Base-by-base conservation (phyloP, 2,797 vertebrate species). In the Peromyscus nudipes region DNA sequence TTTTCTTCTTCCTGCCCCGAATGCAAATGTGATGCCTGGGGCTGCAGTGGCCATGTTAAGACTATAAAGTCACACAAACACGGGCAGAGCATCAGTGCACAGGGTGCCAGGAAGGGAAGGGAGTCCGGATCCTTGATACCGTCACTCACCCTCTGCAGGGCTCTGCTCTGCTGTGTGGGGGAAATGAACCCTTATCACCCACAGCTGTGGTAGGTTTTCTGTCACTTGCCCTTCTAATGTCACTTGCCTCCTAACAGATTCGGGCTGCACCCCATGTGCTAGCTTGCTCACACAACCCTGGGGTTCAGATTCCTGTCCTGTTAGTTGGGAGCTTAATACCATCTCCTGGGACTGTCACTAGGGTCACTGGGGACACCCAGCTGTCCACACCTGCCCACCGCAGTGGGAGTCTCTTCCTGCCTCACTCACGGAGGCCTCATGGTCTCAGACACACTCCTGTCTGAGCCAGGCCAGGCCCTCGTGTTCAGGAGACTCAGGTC, bases 1-100 rank as follows among this genome's bases (percentile, higher is more conserved):
- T 76, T 55, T 87, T 67, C 80, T 88, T 87, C 37, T 91, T 85
- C 80, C 46, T 87, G 11, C 10, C 25, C 83, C 43, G 55, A 95
- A 57, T 84, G 55, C n/a, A 92, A 91, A 79, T 79, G 40, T 62
- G 37, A 81, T 82, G 62, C 34, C 91, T 91, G 81, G 88, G 92
- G 73, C 88, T 57, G 25, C 23, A 25, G 89, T 31, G 65, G 52
- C 55, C 89, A 37, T 12, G 62, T 62, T 17, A 96, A 0, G 60
- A 83, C 91, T 46, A 43, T 67, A 46, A 67, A 13, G 23, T 16
- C 75, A 64, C n/a, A 88, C 11, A 49, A 91, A 17, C 11, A 34
- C 0, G 55, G 40, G 93, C 57, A 64, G 46, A 92, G 55, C 46
- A 21, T 73, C 94, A 87, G 83, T 4, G 1, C 6, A 65, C 2